These are phyloP conservation scores for Ceratosolen fusciceps DNA, from an alignment of 1,140 invertebrate genomes.

Conservation along the genomic window DNA sequence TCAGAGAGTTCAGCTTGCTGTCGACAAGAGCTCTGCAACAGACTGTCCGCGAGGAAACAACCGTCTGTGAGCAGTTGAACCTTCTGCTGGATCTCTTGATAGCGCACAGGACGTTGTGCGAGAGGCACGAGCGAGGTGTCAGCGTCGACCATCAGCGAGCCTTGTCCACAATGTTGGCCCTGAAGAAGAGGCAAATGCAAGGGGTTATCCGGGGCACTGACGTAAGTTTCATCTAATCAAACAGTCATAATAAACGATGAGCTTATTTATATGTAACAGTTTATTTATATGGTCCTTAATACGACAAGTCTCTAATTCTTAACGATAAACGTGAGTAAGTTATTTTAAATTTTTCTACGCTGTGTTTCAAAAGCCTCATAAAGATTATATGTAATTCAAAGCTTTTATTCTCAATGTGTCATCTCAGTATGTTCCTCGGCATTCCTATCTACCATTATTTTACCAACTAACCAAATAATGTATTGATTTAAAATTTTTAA, in stretches of 20 bases:
- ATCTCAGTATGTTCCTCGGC: no score
- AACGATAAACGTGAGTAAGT: background rate
- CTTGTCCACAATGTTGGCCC: conserved; percentile 78
- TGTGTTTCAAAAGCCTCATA: no score
- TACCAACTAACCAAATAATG: background rate
- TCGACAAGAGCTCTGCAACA: conserved; percentile 70
- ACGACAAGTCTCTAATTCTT: no score
- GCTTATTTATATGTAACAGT: background rate
- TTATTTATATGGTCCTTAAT: no score
- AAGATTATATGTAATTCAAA: no score
- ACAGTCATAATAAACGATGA: background rate
- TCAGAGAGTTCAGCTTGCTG: conserved; percentile 69
- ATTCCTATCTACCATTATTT: background rate
- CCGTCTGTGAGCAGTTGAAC: conserved; percentile 76
- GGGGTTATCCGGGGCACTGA: conserved; percentile 77
- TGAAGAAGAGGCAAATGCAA: conserved; percentile 81
- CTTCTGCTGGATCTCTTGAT: conserved; percentile 77
- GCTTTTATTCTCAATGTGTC: no score
- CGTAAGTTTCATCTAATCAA: conserved; percentile 62
- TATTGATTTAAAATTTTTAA: background rate
- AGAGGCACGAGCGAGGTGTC: conserved; percentile 80
- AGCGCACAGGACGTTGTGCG: conserved; percentile 79
- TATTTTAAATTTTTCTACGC: background rate
- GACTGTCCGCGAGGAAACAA: conserved; percentile 74
- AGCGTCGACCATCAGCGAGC: conserved; percentile 80